A percentile compares a stretch with the other conserved stretches of the same genome.
Conservation (phyloP, 2,888 invertebrate species). For the Eubasilissa splendida region DNA sequence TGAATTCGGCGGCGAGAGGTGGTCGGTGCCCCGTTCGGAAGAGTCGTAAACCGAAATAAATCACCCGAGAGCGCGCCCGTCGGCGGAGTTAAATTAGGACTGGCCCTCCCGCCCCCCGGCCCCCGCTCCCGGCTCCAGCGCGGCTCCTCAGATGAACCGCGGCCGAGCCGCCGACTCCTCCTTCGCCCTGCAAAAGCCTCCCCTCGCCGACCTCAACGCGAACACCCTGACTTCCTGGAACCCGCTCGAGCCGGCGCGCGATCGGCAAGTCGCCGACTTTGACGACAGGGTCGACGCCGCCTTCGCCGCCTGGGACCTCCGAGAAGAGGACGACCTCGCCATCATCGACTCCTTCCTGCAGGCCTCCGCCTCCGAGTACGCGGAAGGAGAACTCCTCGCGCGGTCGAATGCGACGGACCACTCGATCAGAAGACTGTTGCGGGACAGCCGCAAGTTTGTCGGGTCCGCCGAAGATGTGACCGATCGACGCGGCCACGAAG, state of each 20-base stretch:
- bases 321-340: slow-evolving; percentile 11
- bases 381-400: background rate
- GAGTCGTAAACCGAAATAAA: slow-evolving; percentile 52
- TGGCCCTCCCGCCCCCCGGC: slow-evolving; percentile 36
- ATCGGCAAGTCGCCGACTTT: background rate
- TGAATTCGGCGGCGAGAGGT: slow-evolving; percentile 27
- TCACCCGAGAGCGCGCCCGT: slow-evolving; percentile 33
- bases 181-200: slow-evolving; percentile 31
- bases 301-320: slow-evolving; percentile 27
- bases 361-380: slow-evolving; percentile 32
- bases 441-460: slow-evolving; percentile 24
- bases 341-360: slow-evolving; percentile 34
- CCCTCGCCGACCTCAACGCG: slow-evolving; percentile 37
- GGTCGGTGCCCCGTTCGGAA: slow-evolving; percentile 27
- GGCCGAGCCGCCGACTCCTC: slow-evolving; percentile 44
- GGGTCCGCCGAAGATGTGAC: slow-evolving; percentile 46
- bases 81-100: slow-evolving; percentile 42
- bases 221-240: slow-evolving; percentile 29
- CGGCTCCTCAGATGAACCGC: slow-evolving; percentile 52
- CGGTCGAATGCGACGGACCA: slow-evolving; percentile 38
- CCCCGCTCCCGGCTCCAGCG: slow-evolving; percentile 25
- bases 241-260: background rate
- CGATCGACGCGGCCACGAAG: slow-evolving; percentile 28
- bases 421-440: slow-evolving; percentile 35
- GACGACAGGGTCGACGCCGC: slow-evolving; percentile 17